Evolutionary conservation across 64 coral and sea anemone genomes (phyloP), one percentile per base, ranked within the genome.

Genomic region (Pachyseris speciosa): DNA sequence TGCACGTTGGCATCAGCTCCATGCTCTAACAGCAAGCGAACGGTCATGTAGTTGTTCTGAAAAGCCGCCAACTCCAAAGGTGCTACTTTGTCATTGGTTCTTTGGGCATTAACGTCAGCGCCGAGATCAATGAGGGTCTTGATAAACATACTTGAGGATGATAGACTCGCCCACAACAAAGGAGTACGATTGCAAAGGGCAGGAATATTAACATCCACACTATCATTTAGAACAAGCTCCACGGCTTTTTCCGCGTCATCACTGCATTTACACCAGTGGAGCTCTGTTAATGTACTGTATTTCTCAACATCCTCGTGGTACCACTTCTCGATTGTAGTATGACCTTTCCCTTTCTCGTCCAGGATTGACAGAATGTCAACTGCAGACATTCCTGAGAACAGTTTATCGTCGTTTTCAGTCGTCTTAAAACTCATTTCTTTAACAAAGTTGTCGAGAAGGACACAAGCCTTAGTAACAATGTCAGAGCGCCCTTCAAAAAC

Each of bases 71-170:
- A 11, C 0, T 0, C 9, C 41, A 74, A 47, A 9, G 71, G 71
- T 43, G 71, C 2, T 12, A 27, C 24, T 26, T 47, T 47, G 41
- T 47, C 71, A 26, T 74, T 2, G 19, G 39, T 74, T 45, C 71
- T 74, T 45, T 74, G 71, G 9, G 40, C 71, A 74, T 74, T 74
- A 13, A 74, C 71, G 20, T 74, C 22, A 45, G 39, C 71, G 3
- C 71, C 71, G 27, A 74, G 71, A 47, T 74, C 71, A 47, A 74
- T 47, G 7, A 74, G 71, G 39, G 71, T 74, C 22, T 74, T 12
- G 4, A 74, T 47, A 11, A 74, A 47, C 41, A 8, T 27, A 74
- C 71, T 27, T 10, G 71, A 74, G 22, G 71, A 45, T 47, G 71
- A 74, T 9, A 1, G 20, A 74, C 71, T 45, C 13, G 71, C 71